These are phyloP conservation scores for Turnix velox DNA, from an alignment of 2,113 vertebrate species.

Conservation along the genomic window DNA sequence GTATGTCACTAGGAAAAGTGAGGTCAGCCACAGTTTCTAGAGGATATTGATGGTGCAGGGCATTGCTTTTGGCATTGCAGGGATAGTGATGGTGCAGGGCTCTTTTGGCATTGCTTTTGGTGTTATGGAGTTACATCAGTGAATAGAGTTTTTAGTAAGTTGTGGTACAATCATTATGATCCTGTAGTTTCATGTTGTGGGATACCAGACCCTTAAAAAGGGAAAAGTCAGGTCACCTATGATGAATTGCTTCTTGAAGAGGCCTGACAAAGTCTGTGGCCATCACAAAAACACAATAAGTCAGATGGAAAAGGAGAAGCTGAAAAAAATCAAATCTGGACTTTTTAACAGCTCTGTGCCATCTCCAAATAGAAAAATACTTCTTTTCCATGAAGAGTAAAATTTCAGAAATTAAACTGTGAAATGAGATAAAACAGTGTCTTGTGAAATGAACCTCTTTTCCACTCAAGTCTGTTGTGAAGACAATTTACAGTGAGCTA, in stretches of 20 bases:
- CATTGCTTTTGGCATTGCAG: neutral
- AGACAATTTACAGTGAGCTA: neutral
- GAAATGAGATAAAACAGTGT: neutral
- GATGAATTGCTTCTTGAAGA: neutral
- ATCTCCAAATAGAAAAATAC: neutral
- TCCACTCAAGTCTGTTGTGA: accelerated
- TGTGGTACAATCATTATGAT: neutral
- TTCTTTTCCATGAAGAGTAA: neutral
- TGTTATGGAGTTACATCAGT: neutral
- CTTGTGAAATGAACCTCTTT: neutral
- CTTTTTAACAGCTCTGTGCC: neutral
- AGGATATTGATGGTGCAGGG: neutral
- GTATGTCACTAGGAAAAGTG: neutral
- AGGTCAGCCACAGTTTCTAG: accelerated
- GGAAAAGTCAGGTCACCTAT: neutral
- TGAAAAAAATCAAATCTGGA: neutral
- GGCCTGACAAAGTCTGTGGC: neutral
- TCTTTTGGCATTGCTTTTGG: neutral
- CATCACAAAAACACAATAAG: accelerated
- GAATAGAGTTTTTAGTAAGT: neutral
- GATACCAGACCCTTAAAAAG: neutral
- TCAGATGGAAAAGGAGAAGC: neutral
- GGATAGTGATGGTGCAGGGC: neutral
- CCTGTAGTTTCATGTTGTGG: neutral
- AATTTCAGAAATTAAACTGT: neutral